These are phyloP conservation scores for Crotalus viridis DNA, from an alignment of 2,113 vertebrate species.

Conservation along the genomic window DNA sequence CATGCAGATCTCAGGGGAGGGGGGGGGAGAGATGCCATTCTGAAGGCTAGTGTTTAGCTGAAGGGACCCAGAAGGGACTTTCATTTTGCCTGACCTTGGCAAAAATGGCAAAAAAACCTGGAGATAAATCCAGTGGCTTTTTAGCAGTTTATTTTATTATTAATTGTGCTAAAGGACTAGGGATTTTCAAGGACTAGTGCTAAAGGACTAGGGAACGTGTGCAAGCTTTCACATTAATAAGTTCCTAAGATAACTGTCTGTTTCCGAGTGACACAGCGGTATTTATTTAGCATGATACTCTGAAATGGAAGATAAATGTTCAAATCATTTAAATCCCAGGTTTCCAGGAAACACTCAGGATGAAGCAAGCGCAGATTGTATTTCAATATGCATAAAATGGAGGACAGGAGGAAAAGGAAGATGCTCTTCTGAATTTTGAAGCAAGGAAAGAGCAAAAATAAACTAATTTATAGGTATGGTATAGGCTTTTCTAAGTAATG, in stretches of 20 bases:
- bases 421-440: not conserved
- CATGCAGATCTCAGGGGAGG: not conserved
- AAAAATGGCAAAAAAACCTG: not conserved
- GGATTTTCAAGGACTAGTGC: not conserved
- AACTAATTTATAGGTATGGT: not conserved
- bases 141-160: not conserved
- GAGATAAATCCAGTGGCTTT: not conserved
- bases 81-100: not conserved
- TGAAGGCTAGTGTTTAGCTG: not conserved
- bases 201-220: not conserved
- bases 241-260: not conserved
- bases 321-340: not conserved
- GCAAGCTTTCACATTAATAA: not conserved
- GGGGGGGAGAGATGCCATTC: not conserved
- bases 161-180: not conserved
- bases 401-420: not conserved
- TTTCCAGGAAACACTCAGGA: not conserved
- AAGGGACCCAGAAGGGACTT: not conserved
- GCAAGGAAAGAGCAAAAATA: not conserved
- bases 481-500: not conserved
- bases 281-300: not conserved
- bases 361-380: not conserved
- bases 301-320: not conserved
- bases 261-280: not conserved
- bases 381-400: not conserved